Conservation (phyloP, 1,140 invertebrate species). For the Achroia grisella region DNA sequence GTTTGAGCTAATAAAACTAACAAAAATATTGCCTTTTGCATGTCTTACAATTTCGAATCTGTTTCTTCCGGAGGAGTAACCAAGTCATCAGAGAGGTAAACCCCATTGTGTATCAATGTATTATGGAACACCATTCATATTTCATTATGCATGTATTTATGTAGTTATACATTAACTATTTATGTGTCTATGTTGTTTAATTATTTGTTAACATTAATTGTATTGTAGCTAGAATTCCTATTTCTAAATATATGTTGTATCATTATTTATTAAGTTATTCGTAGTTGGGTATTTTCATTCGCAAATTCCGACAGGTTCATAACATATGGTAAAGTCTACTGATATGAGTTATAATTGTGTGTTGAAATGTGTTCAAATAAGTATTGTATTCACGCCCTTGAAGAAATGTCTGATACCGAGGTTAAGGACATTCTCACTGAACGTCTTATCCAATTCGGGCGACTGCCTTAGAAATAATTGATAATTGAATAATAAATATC, state of each 20-base stretch:
- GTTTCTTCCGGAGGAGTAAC: constrained; percentile 76
- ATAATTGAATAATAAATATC: too few species aligned
- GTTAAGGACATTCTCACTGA: too few species aligned
- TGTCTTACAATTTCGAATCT: constrained; percentile 80
- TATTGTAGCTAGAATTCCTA: too few species aligned
- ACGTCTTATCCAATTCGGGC: too few species aligned
- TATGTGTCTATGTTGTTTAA: neutral
- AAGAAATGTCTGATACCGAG: too few species aligned
- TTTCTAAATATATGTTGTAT: neutral
- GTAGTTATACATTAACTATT: neutral
- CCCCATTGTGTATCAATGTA: neutral
- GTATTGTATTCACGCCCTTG: too few species aligned
- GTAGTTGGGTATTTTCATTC: too few species aligned
- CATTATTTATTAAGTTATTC: neutral
- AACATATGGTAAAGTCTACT: too few species aligned
- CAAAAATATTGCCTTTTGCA: constrained; percentile 77
- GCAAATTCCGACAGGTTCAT: too few species aligned
- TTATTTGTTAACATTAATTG: neutral
- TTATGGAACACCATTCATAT: constrained; percentile 9
- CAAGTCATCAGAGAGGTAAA: constrained; percentile 73
- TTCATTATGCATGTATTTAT: constrained; percentile 16
- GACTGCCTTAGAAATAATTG: too few species aligned
- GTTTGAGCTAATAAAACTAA: constrained; percentile 62
- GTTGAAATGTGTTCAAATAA: too few species aligned
- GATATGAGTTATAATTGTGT: too few species aligned